A percentile compares a stretch with the other conserved stretches of the same genome.
phyloP scores from a whole-genome alignment of 2,113 vertebrate species.

The Takifugu flavidus region DNA sequence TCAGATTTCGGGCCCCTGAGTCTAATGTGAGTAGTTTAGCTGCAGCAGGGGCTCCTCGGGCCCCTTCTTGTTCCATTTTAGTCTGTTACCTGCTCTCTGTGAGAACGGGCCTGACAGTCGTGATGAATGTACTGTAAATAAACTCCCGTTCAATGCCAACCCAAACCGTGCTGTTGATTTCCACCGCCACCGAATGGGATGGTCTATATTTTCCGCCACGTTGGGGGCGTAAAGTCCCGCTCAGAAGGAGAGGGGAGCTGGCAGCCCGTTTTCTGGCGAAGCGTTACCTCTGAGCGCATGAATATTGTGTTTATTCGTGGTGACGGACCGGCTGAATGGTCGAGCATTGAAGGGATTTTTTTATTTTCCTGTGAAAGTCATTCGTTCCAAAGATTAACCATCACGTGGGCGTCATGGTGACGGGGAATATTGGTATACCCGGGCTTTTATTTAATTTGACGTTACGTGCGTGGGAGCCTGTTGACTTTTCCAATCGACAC shows the following conservation, averaged over 20 bases:
- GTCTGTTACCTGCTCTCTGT: slow-evolving; percentile 16
- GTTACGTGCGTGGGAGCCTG: slow-evolving; percentile 9
- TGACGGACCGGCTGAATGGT: slow-evolving; percentile 31
- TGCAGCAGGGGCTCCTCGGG: background rate
- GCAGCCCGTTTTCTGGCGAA: slow-evolving; percentile 23
- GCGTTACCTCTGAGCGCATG: slow-evolving; percentile 11
- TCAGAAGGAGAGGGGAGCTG: slow-evolving; percentile 19
- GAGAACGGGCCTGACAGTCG: background rate
- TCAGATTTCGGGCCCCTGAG: background rate
- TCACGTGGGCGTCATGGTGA: slow-evolving; percentile 26
- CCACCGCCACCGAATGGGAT: background rate
- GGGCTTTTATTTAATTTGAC: slow-evolving; percentile 15
- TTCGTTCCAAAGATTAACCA: slow-evolving; percentile 6
- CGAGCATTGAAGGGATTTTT: slow-evolving; percentile 31
- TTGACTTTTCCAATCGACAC: slow-evolving; percentile 19
- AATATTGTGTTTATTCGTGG: slow-evolving; percentile 51
- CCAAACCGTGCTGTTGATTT: no score
- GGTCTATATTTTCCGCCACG: slow-evolving; percentile 21
- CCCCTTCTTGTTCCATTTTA: background rate
- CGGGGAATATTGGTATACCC: slow-evolving; percentile 20
- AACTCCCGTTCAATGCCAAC: no score
- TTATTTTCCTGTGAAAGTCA: slow-evolving; percentile 32
- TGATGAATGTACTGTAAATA: background rate
- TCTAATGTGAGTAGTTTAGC: background rate
- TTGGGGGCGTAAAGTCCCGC: slow-evolving; percentile 16